A percentile compares a stretch with the other conserved stretches of the same genome.
Evolutionary conservation across 1,140 invertebrate genomes (phyloP).

Genomic region (Drosophila trapezifrons): DNA sequence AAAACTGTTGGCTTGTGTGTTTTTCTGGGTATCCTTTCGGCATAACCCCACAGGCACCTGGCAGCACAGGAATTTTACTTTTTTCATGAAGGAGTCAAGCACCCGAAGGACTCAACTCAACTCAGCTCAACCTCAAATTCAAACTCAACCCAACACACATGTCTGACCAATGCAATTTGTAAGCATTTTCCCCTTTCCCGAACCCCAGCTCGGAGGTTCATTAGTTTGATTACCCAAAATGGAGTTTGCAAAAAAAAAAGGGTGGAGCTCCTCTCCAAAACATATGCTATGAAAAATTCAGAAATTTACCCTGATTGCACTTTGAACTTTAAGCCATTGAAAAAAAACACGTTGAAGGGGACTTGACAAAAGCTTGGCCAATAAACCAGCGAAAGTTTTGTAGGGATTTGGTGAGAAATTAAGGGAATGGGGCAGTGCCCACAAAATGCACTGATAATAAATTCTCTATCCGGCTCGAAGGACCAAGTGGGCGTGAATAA

Average conservation of each 20-base stretch:
- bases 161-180: slow-evolving; percentile 54
- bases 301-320: slow-evolving; percentile 26
- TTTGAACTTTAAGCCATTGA: slow-evolving; percentile 58
- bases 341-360: slow-evolving; percentile 18
- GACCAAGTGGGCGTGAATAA: too few relatives aligned
- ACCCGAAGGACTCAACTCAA: slow-evolving; percentile 16
- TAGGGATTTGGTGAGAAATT: slow-evolving; percentile 8
- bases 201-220: slow-evolving; percentile 31
- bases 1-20: slow-evolving; percentile 28
- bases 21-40: slow-evolving; percentile 20
- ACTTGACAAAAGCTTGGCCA: slow-evolving; percentile 26
- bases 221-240: slow-evolving; percentile 67
- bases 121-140: slow-evolving; percentile 6
- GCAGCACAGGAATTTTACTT: slow-evolving; percentile 34
- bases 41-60: slow-evolving; percentile 16
- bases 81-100: slow-evolving; percentile 39
- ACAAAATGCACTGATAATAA: not conserved
- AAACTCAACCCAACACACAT: slow-evolving; percentile 30
- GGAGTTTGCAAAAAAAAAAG: slow-evolving; percentile 16
- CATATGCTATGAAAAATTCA: slow-evolving; percentile 57
- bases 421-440: too few relatives aligned
- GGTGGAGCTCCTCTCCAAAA: not conserved
- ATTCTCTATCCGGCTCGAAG: too few relatives aligned
- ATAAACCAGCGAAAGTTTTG: slow-evolving; percentile 29
- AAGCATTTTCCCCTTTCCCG: slow-evolving; percentile 23